Evolutionary conservation across 2,888 invertebrate species (phyloP), one percentile per base, ranked within the genome.

Genomic region (Lydus trimaculatus): DNA sequence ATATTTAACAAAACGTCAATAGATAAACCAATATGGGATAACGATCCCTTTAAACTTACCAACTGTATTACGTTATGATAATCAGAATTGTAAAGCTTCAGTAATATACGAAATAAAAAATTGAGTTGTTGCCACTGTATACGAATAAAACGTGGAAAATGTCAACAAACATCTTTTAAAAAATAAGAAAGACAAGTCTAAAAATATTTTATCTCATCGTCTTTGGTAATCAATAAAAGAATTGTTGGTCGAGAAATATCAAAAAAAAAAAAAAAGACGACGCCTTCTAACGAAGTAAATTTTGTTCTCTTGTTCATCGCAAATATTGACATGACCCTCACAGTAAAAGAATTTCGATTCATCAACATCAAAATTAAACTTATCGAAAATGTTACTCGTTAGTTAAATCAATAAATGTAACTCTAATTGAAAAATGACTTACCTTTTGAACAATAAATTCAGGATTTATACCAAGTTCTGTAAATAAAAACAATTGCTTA

Each of bases 401-500:
- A 52, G 11, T 52, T 23, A 13, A 52, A 23, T 52, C 52, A 64
- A 64, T 66, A 70, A 61, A 60, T 64, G 13, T 31, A n/a, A n/a
- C n/a, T n/a, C n/a, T n/a, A n/a, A 20, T 66, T 66, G 66, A 64
- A 66, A 66, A 70, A 58, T 52, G 64, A 73, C 71, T 70, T 73
- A 79, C 80, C 78, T 80, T 79, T 78, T 80, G 80, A 59, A 78
- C 67, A 73, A 80, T 80, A 72, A 78, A 78, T 66, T 79, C 75
- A 67, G 78, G 78, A 76, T 80, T 79, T 62, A 80, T 78, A 62
- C 80, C 80, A 68, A 80, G 67, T 71, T 80, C 80, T 80, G 76
- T 64, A 78, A 69, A 60, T 20, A 17, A 43, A 43, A 43, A 43
- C 43, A 43, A 43, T 7, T 5, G 17, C 17, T 43, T n/a, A 11